These are phyloP conservation scores for Diloba caeruleocephala DNA, from an alignment of 2,888 invertebrate genomes.

Conservation along the genomic window DNA sequence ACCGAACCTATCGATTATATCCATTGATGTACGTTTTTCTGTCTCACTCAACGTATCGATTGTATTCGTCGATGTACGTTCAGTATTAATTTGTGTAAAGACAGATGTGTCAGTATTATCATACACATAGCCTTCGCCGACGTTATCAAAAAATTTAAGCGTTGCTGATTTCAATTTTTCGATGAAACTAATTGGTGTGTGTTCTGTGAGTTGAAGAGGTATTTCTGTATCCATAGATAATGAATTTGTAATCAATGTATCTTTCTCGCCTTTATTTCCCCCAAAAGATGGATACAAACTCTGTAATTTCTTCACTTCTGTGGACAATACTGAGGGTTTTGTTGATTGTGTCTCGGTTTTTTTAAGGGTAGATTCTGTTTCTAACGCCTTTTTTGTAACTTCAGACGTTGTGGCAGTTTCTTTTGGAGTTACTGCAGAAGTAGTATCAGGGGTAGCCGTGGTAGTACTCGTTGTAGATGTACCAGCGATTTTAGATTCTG, in stretches of 20 bases:
- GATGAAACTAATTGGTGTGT: background rate
- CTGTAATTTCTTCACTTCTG: background rate
- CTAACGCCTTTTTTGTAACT: background rate
- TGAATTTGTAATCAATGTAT: background rate
- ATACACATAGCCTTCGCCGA: background rate
- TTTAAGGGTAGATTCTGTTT: background rate
- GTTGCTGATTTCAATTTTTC: constrained; percentile 25
- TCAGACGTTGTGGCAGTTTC: background rate
- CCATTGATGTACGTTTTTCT: background rate
- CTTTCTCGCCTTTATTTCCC: background rate
- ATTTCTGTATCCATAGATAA: background rate
- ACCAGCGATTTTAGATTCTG: background rate
- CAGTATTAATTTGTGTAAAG: background rate
- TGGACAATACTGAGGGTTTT: background rate
- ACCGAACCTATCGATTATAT: background rate
- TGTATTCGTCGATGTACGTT: no score
- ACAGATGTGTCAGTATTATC: background rate
- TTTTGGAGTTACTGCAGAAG: background rate
- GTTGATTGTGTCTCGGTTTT: no score
- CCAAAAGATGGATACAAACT: background rate
- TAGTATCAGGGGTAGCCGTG: background rate
- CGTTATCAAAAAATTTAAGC: constrained; percentile 3
- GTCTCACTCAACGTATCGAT: no score
- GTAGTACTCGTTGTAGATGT: background rate
- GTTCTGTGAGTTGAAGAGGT: no score